Evolutionary conservation across 2,797 vertebrate species (phyloP).

Genomic region (Hemitrygon akajei): DNA sequence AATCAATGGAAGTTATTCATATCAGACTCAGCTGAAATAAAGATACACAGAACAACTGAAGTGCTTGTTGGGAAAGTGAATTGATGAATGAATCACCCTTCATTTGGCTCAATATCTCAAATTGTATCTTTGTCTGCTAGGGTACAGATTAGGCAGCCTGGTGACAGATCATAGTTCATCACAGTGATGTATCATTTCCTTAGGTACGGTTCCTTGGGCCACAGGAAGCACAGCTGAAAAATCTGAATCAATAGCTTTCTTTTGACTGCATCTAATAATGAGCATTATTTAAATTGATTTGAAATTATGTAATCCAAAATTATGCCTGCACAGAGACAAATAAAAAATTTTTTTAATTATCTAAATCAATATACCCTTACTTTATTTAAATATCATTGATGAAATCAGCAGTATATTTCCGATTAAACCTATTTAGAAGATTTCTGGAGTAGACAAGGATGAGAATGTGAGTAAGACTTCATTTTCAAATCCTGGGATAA

Average conservation of each 20-base stretch:
- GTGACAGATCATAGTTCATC: not conserved
- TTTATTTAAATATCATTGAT: not conserved
- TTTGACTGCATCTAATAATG: not conserved
- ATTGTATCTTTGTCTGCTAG: not conserved
- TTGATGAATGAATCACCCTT: not conserved
- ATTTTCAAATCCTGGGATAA: not conserved
- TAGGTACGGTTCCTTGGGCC: not conserved
- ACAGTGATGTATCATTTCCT: not conserved
- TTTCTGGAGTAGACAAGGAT: not conserved
- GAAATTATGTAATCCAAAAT: not conserved
- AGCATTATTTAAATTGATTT: not conserved
- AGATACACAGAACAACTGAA: not conserved
- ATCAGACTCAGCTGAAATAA: not conserved
- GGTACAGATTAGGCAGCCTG: too few relatives aligned
- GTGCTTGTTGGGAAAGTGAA: not conserved
- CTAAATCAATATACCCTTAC: too few relatives aligned
- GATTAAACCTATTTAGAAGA: not conserved
- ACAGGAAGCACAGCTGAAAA: not conserved
- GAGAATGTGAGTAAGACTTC: not conserved
- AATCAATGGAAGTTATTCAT: constrained; percentile 4
- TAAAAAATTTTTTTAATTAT: not conserved
- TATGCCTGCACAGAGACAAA: not conserved
- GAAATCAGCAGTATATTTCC: not conserved
- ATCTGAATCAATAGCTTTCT: not conserved
- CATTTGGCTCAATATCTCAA: not conserved